Conservation (phyloP, 2,113 vertebrate species). For the Tragelaphus scriptus region DNA sequence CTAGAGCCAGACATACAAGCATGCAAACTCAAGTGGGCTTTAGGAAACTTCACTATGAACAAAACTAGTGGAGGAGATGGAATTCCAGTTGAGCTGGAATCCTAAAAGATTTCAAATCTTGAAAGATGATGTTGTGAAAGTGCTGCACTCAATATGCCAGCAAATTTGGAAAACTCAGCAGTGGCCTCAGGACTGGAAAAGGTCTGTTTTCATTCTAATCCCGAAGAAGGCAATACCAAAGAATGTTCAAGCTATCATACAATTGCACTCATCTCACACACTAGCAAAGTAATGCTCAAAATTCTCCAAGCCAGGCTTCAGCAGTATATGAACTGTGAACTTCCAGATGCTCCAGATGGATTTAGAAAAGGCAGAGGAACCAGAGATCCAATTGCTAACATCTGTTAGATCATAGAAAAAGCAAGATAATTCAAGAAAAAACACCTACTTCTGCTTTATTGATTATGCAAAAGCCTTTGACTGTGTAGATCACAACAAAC, state of each 20-base stretch:
- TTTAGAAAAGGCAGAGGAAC: neutral
- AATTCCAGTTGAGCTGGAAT: neutral
- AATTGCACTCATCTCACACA: neutral
- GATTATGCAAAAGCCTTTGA: neutral
- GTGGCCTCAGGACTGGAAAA: rapidly evolving
- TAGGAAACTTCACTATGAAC: neutral
- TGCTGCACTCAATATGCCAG: neutral
- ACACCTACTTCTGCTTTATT: neutral
- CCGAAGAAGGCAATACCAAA: neutral
- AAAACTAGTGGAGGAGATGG: neutral
- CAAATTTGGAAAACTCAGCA: neutral
- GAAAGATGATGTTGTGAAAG: neutral
- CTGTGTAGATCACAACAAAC: neutral
- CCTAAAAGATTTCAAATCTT: neutral
- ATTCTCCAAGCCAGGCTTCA: neutral
- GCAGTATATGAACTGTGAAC: neutral
- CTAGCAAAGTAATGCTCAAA: neutral
- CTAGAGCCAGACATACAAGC: neutral
- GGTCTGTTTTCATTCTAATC: neutral
- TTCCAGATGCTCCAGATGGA: neutral
- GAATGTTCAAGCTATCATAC: neutral
- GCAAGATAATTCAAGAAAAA: neutral
- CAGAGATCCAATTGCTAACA: neutral
- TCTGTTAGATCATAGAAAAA: neutral
- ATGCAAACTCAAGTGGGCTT: neutral